phyloP scores from a whole-genome alignment of 1,140 invertebrate genomes.

The Telenomus remus region DNA sequence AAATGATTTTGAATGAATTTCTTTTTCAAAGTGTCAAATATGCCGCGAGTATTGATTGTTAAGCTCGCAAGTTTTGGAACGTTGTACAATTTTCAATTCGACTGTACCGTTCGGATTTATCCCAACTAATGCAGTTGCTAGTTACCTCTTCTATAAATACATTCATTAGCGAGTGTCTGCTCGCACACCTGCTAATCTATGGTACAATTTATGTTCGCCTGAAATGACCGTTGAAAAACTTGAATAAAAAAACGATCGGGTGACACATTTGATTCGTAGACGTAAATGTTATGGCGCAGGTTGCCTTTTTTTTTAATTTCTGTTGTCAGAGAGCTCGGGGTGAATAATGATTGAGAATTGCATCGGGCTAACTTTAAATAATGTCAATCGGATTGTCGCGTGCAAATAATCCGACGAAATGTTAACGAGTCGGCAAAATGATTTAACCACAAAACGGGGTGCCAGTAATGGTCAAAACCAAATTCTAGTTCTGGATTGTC shows the following conservation, averaged over 20 bases:
- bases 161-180: constrained; percentile 36
- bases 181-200: constrained; percentile 39
- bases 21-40: too few relatives aligned
- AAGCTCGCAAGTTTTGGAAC: constrained; percentile 5
- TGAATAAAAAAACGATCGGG: not conserved
- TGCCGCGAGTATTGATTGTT: not conserved
- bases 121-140: constrained; percentile 34
- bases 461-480: constrained; percentile 1
- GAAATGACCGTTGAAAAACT: constrained; percentile 24
- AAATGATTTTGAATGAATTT: too few relatives aligned
- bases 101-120: constrained; percentile 24
- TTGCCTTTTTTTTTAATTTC: too few relatives aligned
- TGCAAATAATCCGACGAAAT: too few relatives aligned
- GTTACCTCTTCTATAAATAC: constrained; percentile 30
- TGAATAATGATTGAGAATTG: too few relatives aligned
- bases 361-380: too few relatives aligned
- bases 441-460: too few relatives aligned
- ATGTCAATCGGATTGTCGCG: too few relatives aligned
- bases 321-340: too few relatives aligned
- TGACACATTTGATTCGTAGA: too few relatives aligned
- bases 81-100: constrained; percentile 8
- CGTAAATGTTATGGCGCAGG: too few relatives aligned
- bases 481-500: constrained; percentile 27
- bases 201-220: constrained; percentile 34
- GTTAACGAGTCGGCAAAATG: too few relatives aligned